A percentile compares a stretch with the other conserved stretches of the same genome.
These are phyloP conservation scores for Drosophila persimilis DNA, from an alignment of 1,140 invertebrate species.

Conservation along the genomic window DNA sequence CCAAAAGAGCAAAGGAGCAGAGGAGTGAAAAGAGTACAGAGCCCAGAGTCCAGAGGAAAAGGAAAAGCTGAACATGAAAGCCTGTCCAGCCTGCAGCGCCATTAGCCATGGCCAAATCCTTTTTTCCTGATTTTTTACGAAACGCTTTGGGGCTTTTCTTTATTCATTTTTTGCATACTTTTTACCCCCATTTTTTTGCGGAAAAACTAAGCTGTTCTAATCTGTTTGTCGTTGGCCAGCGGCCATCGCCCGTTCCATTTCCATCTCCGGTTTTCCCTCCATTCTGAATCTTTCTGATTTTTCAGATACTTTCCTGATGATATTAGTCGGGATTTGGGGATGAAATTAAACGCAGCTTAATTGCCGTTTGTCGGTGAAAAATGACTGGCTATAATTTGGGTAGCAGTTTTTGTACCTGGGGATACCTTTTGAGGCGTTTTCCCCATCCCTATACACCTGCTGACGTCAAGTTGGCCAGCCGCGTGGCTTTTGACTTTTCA, in stretches of 20 bases:
- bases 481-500: constrained; percentile 54
- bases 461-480: constrained; percentile 55
- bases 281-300: constrained; percentile 26
- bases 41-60: constrained; percentile 19
- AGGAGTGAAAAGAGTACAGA: constrained; percentile 25
- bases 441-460: background rate
- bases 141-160: constrained; percentile 32
- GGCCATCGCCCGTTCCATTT: background rate
- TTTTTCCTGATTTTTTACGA: constrained; percentile 57
- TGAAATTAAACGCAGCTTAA: constrained; percentile 46
- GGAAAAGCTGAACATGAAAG: constrained; percentile 41
- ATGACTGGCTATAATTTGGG: constrained; percentile 24
- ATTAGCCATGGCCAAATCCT: constrained; percentile 72
- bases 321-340: constrained; percentile 38
- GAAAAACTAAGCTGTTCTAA: constrained; percentile 66
- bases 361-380: constrained; percentile 39
- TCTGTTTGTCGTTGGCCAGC: constrained; percentile 66
- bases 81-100: constrained; percentile 61
- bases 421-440: constrained; percentile 5
- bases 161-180: constrained; percentile 55
- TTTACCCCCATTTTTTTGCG: constrained; percentile 8
- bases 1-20: constrained; percentile 16
- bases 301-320: constrained; percentile 56
- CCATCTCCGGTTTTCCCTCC: background rate
- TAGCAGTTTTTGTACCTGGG: background rate